Base-by-base conservation (phyloP, 23 tunicate species). In the Clavelina lepadiformis region DNA sequence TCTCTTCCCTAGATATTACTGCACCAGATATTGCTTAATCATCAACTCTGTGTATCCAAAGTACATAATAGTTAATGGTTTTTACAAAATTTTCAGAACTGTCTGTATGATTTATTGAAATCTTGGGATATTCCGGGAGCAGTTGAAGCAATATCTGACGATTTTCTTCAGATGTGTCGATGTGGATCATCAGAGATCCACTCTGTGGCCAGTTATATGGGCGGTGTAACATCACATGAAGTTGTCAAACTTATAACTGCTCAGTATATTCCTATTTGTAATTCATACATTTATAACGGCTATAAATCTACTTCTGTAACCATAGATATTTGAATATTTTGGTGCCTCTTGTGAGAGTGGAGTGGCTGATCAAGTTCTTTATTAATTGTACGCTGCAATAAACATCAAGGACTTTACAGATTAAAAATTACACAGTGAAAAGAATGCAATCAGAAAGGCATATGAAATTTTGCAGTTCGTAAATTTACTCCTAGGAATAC, bases 191-290 rank as follows among this genome's bases (percentile, higher is more conserved):
- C 88, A 15, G 99, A 94, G 76, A 36, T 94, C n/a, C 91, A 94
- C 54, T 78, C 96, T 3, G 85, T 94, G 18, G 99, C 99, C 13
- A 56, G 85, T 18, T 94, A 76, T 60, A 75, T 86, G 81, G 99
- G 99, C 33, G 99, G 99, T 20, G 80, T 86, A 7, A 72, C 81
- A 18, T 84, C 99, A 21, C 99, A 94, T 38, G 99, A 94, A 65
- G 51, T 81, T n/a, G 81, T 94, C 41, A 94, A 94, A 61, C 67
- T 89, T 6, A 76, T 89, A 23, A 89, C 97, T 1, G 49, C 64
- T 1, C 97, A 89, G 33, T 89, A 89, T 53, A 89, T 89, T 28
- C 97, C 97, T 15, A 49, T 89, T n/a, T 19, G 29, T 26, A 68
- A 86, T 31, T 47, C 68, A 20, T 80, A 85, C 64, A 56, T 89